These are phyloP conservation scores for Orussus abietinus DNA, from an alignment of 1,140 invertebrate species.

Conservation along the genomic window DNA sequence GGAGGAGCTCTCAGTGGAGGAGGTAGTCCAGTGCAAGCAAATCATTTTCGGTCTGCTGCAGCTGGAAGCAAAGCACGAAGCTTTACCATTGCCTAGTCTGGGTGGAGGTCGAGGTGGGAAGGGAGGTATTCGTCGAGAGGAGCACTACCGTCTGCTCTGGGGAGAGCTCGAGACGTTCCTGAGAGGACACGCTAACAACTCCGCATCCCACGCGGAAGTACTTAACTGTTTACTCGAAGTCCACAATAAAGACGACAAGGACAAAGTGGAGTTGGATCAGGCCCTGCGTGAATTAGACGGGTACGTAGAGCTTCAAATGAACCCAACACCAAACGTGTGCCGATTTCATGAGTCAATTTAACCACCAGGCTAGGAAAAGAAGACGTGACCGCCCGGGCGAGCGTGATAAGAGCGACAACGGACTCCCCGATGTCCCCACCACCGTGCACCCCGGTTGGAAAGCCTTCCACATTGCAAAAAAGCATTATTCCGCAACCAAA, in stretches of 20 bases:
- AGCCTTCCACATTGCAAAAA: constrained; percentile 43
- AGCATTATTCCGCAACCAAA: constrained; percentile 40
- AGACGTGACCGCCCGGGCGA: constrained; percentile 57
- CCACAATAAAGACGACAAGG: constrained; percentile 60
- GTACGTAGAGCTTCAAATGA: too few species aligned
- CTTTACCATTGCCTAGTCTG: constrained; percentile 64
- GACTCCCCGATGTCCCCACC: constrained; percentile 80
- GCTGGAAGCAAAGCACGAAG: constrained; percentile 80
- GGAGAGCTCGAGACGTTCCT: constrained; percentile 83
- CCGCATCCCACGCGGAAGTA: constrained; percentile 70
- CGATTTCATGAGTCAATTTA: too few species aligned
- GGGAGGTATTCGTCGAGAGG: constrained; percentile 66
- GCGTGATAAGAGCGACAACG: constrained; percentile 72
- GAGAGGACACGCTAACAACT: constrained; percentile 64
- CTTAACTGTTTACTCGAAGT: constrained; percentile 82
- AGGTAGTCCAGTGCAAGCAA: constrained; percentile 84
- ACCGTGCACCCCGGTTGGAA: constrained; percentile 42
- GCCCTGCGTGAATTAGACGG: constrained; percentile 59
- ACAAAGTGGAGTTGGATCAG: constrained; percentile 64
- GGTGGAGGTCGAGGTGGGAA: constrained; percentile 57
- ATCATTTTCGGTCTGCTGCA: constrained; percentile 78
- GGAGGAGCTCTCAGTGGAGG: constrained; percentile 77
- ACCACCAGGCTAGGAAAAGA: constrained; percentile 45
- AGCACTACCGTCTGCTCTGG: constrained; percentile 89
- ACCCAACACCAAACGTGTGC: too few species aligned